Evolutionary conservation across 2,113 vertebrate genomes (phyloP).

Genomic region (Lagenorhynchus albirostris): DNA sequence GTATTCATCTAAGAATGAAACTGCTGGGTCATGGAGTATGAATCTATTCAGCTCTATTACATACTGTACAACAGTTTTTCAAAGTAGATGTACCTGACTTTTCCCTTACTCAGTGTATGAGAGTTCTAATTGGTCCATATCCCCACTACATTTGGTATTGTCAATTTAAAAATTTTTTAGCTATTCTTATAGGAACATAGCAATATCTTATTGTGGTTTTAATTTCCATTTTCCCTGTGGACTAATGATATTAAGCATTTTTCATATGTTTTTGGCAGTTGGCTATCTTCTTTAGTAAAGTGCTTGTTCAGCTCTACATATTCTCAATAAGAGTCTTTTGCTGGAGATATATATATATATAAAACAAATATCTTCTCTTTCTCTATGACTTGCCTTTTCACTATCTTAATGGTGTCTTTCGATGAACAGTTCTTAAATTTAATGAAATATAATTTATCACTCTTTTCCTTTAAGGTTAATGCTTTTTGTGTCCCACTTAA

Average conservation of each 20-base stretch:
- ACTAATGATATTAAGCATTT: not conserved
- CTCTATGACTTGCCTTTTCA: not conserved
- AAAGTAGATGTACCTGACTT: not conserved
- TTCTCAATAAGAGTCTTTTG: not conserved
- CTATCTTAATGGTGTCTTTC: not conserved
- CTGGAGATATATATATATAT: not conserved
- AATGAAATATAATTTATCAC: not conserved
- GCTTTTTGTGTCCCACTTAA: not conserved
- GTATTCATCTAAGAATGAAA: not conserved
- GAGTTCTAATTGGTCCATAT: not conserved
- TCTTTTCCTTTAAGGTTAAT: not conserved
- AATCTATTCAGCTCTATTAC: not conserved
- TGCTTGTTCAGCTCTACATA: not conserved
- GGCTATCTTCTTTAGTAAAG: not conserved
- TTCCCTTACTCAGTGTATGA: no score
- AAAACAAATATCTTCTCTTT: not conserved
- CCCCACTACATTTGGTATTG: not conserved
- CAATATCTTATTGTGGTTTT: not conserved
- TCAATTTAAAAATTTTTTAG: not conserved
- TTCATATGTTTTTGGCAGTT: not conserved
- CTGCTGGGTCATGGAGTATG: not conserved
- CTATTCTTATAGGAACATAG: not conserved
- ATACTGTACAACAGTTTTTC: not conserved
- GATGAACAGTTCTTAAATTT: not conserved
- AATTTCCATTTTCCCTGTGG: not conserved